Conservation (phyloP, 2,888 invertebrate species). For the Dinocampus coccinellae region DNA sequence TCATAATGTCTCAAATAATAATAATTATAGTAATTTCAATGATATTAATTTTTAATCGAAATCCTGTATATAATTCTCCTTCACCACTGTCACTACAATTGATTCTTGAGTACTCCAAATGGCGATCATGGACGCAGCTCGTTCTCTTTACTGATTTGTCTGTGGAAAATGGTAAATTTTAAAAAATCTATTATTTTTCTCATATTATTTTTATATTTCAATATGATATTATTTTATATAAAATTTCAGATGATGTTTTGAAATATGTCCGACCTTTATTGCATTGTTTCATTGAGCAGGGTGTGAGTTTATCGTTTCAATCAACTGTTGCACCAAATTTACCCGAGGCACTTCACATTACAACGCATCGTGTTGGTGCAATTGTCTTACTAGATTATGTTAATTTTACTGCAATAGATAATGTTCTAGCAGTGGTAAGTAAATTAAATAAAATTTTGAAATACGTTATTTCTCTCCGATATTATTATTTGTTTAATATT, state of each 20-base stretch:
- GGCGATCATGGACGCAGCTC: conserved; percentile 73
- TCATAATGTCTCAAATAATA: too few relatives aligned
- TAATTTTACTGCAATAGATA: conserved; percentile 59
- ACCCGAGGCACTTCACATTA: conserved; percentile 56
- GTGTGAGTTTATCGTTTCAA: conserved; percentile 59
- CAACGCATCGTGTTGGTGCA: conserved; percentile 60
- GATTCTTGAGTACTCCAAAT: conserved; percentile 71
- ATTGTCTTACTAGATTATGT: conserved; percentile 62
- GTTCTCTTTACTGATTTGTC: conserved; percentile 69
- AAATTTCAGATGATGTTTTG: conserved; percentile 50
- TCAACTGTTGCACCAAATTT: conserved; percentile 58
- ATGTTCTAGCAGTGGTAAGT: conserved; percentile 61
- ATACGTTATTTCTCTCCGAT: too few relatives aligned
- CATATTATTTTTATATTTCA: background rate
- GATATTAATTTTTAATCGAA: background rate
- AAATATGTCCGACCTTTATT: conserved; percentile 58
- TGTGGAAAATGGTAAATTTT: conserved; percentile 51
- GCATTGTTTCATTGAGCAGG: conserved; percentile 56
- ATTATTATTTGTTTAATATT: conserved; percentile 17
- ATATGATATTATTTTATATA: background rate
- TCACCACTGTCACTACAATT: conserved; percentile 68
- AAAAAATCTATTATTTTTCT: background rate
- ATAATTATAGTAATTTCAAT: background rate
- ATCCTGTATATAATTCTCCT: conserved; percentile 46
- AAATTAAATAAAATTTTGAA: too few relatives aligned